Conservation (phyloP, 2,113 vertebrate genomes). For the Salvelinus fontinalis region DNA sequence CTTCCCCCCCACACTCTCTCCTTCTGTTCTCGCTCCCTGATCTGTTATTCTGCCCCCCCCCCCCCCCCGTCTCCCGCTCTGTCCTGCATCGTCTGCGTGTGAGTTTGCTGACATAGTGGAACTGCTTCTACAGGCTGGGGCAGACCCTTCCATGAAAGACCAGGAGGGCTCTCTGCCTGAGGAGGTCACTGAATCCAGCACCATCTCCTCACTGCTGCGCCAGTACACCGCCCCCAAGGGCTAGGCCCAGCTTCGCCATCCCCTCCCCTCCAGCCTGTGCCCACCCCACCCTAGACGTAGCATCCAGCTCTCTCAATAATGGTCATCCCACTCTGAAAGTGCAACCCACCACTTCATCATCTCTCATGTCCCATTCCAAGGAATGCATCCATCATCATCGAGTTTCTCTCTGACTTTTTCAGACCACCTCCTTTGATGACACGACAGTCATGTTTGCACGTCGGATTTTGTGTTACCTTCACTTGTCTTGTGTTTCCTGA, state of each 20-base stretch:
- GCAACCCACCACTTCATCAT: slow-evolving; percentile 30
- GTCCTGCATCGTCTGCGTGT: slow-evolving; percentile 84
- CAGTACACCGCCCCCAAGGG: slow-evolving; percentile 78
- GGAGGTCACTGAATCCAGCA: slow-evolving; percentile 88
- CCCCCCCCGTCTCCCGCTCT: background rate
- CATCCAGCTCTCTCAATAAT: background rate
- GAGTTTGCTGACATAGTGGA: slow-evolving; percentile 95
- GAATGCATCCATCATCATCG: slow-evolving; percentile 59
- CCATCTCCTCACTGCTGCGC: slow-evolving; percentile 81
- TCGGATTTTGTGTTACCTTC: too few species aligned
- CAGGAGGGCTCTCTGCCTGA: slow-evolving; percentile 90
- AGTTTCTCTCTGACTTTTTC: slow-evolving; percentile 25
- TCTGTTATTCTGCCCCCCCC: background rate
- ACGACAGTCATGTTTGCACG: too few species aligned
- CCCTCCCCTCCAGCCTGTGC: background rate
- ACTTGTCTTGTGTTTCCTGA: too few species aligned
- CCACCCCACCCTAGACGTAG: slow-evolving; percentile 1
- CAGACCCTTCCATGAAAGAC: slow-evolving; percentile 87
- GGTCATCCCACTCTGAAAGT: background rate
- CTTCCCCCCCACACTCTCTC: slow-evolving; percentile 18
- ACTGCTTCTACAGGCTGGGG: slow-evolving; percentile 85
- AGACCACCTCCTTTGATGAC: background rate
- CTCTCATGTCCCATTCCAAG: slow-evolving; percentile 44
- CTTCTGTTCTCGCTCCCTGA: background rate
- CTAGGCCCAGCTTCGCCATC: slow-evolving; percentile 41